phyloP scores from a whole-genome alignment of 2,113 vertebrate genomes.

The Corythornis madagascariensis region DNA sequence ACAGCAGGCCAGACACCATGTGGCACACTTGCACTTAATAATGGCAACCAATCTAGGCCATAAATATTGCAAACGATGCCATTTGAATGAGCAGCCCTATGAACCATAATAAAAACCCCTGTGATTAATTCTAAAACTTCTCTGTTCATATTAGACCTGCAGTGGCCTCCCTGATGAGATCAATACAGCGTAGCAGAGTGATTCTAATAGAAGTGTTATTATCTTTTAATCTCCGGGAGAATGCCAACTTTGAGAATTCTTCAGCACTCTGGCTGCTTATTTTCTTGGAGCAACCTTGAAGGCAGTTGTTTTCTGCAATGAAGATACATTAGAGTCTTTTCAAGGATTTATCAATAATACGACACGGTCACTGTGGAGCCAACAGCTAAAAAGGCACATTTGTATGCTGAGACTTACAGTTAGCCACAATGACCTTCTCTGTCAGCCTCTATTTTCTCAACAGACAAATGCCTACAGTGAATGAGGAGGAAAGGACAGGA shows the following conservation, averaged over 20 bases:
- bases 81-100: conserved; percentile 78
- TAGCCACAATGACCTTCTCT: conserved; percentile 79
- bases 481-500: conserved; percentile 60
- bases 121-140: conserved; percentile 82
- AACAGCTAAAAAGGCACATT: conserved; percentile 75
- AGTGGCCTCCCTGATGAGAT: conserved; percentile 85
- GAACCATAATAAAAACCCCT: conserved; percentile 80
- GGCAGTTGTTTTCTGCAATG: conserved; percentile 77
- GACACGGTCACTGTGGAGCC: conserved; percentile 60
- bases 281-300: conserved; percentile 78
- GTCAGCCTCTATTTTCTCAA: conserved; percentile 72
- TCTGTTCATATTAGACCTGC: conserved; percentile 82
- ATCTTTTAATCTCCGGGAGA: conserved; percentile 85
- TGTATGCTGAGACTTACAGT: conserved; percentile 67
- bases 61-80: conserved; percentile 83
- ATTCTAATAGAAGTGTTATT: conserved; percentile 85
- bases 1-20: conserved; percentile 75
- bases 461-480: conserved; percentile 70
- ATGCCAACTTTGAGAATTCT: conserved; percentile 75
- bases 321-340: conserved; percentile 79
- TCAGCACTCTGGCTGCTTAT: conserved; percentile 64
- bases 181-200: conserved; percentile 81
- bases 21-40: conserved; percentile 79
- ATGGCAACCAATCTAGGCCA: conserved; percentile 73
- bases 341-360: conserved; percentile 81